Base-by-base conservation (phyloP, 2,888 invertebrate genomes). In the Malthinus seriepunctatus region DNA sequence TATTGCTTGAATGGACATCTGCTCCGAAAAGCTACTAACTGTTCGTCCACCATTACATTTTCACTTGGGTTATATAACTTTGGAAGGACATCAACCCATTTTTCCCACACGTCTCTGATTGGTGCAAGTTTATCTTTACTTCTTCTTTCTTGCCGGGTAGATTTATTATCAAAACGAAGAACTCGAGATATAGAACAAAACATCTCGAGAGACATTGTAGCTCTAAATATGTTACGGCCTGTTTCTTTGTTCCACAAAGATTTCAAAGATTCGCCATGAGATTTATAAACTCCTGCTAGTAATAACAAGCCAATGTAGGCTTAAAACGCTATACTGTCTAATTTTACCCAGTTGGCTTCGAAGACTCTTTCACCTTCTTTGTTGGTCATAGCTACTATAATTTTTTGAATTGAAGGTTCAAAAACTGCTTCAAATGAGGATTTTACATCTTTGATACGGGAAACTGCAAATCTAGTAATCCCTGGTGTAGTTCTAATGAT, bases 1-100 rank as follows among this genome's bases (percentile, higher is more conserved):
- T 53, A 61, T 39, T 57, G 53, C 31, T 37, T 49, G 37, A 61
- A 57, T 8, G 39, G 51, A 39, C 56, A 56, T 8, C 60, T 48
- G 9, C 48, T 51, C 31, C 52, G 33, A 11, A 48, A 54, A 10
- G 12, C 51, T n/a, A 54, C 46, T 10, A 60, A 31, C 39, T 56
- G 50, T 39, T 61, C 53, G 46, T 57, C 50, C 31, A 61, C 42
- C 3, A 49, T 61, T 2, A 55, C 39, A 31, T 56, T 50, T 42
- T 34, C 32, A 39, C 44, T 47, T 32, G 34, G 32, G 31, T 51
- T 57, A 42, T 50, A 52, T 10, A 50, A 46, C 37, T 53, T 61
- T 23, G 45, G 38, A 23, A 56, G 14, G 2, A 50, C 51, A 23
- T 61, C 51, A 32, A 53, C 47, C 56, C 56, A 57, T 31, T 53